Conservation (phyloP, 2,888 invertebrate genomes). For the Temnothorax unifasciatus region DNA sequence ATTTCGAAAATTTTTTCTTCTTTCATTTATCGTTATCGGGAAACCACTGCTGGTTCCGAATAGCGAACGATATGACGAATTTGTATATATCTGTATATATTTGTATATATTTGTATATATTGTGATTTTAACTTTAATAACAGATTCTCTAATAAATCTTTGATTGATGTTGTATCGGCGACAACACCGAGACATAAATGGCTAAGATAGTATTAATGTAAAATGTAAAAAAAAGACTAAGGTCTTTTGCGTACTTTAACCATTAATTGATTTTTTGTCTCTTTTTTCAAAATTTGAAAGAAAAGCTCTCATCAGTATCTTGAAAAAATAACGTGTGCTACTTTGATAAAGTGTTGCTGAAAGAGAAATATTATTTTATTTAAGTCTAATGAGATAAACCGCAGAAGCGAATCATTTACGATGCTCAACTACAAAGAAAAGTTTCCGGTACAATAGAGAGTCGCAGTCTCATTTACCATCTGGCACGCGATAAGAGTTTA, state of each 20-base stretch:
- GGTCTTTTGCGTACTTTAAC: neutral
- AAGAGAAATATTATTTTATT: constrained; percentile 1
- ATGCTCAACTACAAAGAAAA: constrained; percentile 1
- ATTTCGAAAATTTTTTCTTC: constrained; percentile 13
- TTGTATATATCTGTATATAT: neutral
- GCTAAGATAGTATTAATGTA: neutral
- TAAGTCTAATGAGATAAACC: neutral
- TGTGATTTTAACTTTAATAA: constrained; percentile 15
- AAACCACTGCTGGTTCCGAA: neutral
- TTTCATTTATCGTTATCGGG: neutral
- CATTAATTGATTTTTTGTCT: neutral
- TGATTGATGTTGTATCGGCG: neutral
- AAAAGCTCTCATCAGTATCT: neutral
- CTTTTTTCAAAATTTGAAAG: neutral
- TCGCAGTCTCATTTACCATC: constrained; percentile 61
- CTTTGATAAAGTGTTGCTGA: neutral
- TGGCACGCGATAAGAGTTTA: constrained; percentile 59
- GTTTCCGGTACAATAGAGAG: constrained; percentile 60
- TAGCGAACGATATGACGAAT: neutral
- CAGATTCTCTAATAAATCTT: neutral
- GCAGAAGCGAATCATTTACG: neutral
- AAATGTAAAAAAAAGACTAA: neutral
- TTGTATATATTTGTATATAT: too few relatives aligned
- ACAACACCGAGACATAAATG: neutral
- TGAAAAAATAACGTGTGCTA: neutral